Conservation (phyloP, 1,140 invertebrate species). For the Goniozus legneri region DNA sequence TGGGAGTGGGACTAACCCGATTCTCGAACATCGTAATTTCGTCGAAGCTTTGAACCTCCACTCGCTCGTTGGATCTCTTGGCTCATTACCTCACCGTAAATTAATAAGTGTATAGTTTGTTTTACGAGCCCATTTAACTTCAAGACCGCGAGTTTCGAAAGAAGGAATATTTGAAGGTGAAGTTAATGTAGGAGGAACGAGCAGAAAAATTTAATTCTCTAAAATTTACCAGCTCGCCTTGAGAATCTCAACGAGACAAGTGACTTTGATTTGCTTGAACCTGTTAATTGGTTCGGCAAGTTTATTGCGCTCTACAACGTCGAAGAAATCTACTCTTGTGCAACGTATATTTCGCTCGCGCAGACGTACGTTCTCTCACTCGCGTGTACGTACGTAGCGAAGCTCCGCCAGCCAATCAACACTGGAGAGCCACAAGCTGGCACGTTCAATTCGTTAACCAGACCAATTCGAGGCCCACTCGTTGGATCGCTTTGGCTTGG, state of each 20-base stretch:
- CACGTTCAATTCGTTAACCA: slow-evolving; percentile 32
- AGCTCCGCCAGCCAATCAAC: slow-evolving; percentile 24
- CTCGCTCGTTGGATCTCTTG: too few species aligned
- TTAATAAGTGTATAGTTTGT: slow-evolving; percentile 21
- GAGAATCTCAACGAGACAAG: too few species aligned
- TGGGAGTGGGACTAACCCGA: too few species aligned
- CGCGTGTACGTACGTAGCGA: neutral
- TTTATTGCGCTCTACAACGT: too few species aligned
- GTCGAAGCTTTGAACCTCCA: too few species aligned
- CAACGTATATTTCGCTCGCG: neutral
- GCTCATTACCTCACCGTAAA: slow-evolving; percentile 24
- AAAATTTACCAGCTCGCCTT: too few species aligned
- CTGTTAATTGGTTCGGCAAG: too few species aligned
- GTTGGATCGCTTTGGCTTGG: neutral
- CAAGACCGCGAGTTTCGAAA: neutral
- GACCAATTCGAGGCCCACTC: slow-evolving; percentile 17
- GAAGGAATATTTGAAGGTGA: neutral
- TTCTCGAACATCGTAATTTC: too few species aligned
- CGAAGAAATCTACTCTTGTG: too few species aligned
- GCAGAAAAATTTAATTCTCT: too few species aligned
- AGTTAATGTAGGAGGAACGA: too few species aligned
- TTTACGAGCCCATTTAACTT: slow-evolving; percentile 18
- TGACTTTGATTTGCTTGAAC: too few species aligned
- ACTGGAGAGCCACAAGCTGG: slow-evolving; percentile 21
- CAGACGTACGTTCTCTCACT: neutral